Percentiles rank a stretch among this genome's conserved stretches.
phyloP scores from a whole-genome alignment of 2,888 invertebrate genomes.

The Tachina lurida region DNA sequence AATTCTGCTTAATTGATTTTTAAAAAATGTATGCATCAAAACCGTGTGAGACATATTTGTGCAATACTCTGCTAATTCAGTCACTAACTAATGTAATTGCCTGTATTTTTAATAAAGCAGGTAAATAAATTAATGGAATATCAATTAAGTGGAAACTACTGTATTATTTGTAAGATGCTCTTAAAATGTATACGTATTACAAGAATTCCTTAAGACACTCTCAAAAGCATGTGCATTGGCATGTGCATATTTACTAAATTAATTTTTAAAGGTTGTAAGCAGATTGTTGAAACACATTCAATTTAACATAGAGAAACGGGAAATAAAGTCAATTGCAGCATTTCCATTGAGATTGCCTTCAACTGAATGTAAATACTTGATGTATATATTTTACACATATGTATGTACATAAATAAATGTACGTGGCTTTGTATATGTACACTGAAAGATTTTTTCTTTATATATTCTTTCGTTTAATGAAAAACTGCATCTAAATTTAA shows the following conservation, averaged over 20 bases:
- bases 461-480: too few species aligned
- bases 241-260: neutral
- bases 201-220: neutral
- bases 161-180: neutral
- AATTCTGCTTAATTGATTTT: too few species aligned
- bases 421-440: neutral
- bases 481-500: too few species aligned
- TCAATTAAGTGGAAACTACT: too few species aligned
- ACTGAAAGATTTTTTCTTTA: too few species aligned
- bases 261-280: slow-evolving; percentile 20
- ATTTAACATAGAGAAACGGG: slow-evolving; percentile 15
- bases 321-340: slow-evolving; percentile 46
- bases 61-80: too few species aligned
- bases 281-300: slow-evolving; percentile 36
- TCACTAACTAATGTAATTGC: too few species aligned
- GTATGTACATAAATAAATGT: neutral
- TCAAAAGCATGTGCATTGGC: neutral
- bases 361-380: slow-evolving; percentile 1
- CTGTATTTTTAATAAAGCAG: too few species aligned
- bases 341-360: slow-evolving; percentile 18
- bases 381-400: neutral
- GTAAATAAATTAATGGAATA: too few species aligned
- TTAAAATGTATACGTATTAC: neutral
- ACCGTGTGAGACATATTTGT: too few species aligned
- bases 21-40: too few species aligned